Evolutionary conservation across 1,140 invertebrate species (phyloP).

Genomic region (Belonocnema kinseyi): DNA sequence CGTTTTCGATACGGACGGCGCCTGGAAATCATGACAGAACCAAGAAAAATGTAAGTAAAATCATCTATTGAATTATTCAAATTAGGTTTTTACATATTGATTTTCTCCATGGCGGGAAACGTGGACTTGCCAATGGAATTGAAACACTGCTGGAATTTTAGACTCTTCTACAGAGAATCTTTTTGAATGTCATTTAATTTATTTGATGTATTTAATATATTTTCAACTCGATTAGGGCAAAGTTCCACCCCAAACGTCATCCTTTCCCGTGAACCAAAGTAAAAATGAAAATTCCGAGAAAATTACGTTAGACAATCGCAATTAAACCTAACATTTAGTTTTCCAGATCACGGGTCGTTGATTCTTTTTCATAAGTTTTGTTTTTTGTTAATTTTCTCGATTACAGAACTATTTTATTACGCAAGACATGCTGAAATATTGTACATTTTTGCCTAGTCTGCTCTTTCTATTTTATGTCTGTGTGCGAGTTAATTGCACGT

Average conservation of each 20-base stretch:
- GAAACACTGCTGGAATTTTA: background rate
- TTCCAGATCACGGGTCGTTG: background rate
- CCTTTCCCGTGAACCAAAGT: too few relatives aligned
- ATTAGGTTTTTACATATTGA: background rate
- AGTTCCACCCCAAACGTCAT: too few relatives aligned
- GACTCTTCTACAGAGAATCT: background rate
- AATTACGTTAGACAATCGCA: too few relatives aligned
- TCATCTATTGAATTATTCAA: background rate
- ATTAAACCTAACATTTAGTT: too few relatives aligned
- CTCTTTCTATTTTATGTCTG: background rate
- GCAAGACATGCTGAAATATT: conserved; percentile 15
- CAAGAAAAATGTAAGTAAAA: conserved; percentile 5
- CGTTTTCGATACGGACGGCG: background rate
- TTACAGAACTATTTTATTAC: conserved; percentile 13
- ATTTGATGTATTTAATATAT: background rate
- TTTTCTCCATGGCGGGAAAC: conserved; percentile 12
- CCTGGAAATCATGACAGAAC: conserved; percentile 4
- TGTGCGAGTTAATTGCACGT: background rate
- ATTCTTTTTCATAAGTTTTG: background rate
- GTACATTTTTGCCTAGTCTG: conserved; percentile 4
- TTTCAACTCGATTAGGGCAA: too few relatives aligned
- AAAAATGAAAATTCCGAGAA: too few relatives aligned
- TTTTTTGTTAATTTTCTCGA: background rate
- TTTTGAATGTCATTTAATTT: background rate
- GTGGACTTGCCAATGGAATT: conserved; percentile 8